Conservation (phyloP, 2,888 invertebrate species). For the Hermodice carunculata region DNA sequence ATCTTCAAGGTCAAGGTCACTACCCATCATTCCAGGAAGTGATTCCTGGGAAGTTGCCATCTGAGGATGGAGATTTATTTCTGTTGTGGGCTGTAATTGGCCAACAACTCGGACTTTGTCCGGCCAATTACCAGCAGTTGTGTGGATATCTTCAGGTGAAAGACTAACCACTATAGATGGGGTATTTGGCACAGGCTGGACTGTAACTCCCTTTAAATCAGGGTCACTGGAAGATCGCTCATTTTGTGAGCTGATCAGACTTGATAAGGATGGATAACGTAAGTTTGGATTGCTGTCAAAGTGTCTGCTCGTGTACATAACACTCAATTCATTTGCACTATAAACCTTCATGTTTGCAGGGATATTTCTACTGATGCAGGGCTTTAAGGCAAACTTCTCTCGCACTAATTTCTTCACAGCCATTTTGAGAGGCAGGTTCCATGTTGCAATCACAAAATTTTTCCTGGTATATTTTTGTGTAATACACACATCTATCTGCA, state of each 20-base stretch:
- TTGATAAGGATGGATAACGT: constrained; percentile 30
- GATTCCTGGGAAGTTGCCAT: too few relatives aligned
- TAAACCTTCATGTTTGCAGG: constrained; percentile 61
- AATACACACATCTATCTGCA: constrained; percentile 60
- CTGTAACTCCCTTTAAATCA: constrained; percentile 37
- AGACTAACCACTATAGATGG: too few relatives aligned
- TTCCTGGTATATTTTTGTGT: constrained; percentile 56
- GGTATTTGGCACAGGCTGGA: too few relatives aligned
- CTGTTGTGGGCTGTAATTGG: too few relatives aligned
- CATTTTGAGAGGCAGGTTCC: constrained; percentile 50
- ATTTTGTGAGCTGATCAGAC: constrained; percentile 33
- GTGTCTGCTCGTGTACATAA: background rate
- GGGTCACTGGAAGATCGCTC: constrained; percentile 48
- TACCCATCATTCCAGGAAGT: too few relatives aligned
- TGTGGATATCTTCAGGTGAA: too few relatives aligned
- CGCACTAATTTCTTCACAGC: constrained; percentile 58
- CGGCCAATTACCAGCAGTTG: too few relatives aligned
- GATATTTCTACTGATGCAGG: constrained; percentile 58
- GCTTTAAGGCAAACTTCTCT: constrained; percentile 55
- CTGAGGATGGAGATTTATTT: too few relatives aligned
- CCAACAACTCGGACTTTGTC: too few relatives aligned
- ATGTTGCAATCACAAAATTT: constrained; percentile 57
- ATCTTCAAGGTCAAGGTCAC: too few relatives aligned
- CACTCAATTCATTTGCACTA: constrained; percentile 28
- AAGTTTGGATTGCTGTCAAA: constrained; percentile 51